Conservation (phyloP, 2,888 invertebrate species). For the Glyphotaelius pellucidus region DNA sequence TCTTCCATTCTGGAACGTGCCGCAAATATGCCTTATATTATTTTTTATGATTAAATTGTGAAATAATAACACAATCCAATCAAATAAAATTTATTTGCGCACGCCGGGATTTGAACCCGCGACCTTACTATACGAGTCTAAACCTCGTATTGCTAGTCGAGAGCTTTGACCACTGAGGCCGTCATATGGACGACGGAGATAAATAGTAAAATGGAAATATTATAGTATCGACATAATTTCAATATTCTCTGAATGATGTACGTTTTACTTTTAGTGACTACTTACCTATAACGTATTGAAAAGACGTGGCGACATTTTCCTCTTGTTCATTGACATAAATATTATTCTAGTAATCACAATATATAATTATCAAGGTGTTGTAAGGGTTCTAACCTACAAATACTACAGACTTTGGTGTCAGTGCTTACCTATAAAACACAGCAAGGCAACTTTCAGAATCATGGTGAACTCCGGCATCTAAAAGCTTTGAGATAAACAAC, state of each 20-base stretch:
- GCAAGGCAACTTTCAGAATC: constrained; percentile 50
- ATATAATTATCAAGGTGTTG: background rate
- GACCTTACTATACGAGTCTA: no score
- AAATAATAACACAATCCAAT: no score
- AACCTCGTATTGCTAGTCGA: no score
- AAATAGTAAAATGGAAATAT: background rate
- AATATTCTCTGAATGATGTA: background rate
- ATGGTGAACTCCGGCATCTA: constrained; percentile 46
- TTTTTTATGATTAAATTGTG: no score
- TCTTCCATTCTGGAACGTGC: no score
- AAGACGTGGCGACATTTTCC: background rate
- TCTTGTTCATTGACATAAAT: background rate
- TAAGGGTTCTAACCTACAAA: background rate
- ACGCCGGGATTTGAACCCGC: no score
- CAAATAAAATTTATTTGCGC: no score
- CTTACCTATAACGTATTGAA: background rate
- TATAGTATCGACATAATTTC: background rate
- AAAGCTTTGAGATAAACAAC: constrained; percentile 23
- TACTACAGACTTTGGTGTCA: background rate
- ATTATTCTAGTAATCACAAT: background rate
- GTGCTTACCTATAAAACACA: constrained; percentile 58
- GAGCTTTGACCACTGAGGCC: no score
- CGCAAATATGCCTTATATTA: no score
- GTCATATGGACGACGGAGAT: no score
- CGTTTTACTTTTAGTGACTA: background rate